phyloP scores from a whole-genome alignment of 2,113 vertebrate species.

The Furnarius figulus region DNA sequence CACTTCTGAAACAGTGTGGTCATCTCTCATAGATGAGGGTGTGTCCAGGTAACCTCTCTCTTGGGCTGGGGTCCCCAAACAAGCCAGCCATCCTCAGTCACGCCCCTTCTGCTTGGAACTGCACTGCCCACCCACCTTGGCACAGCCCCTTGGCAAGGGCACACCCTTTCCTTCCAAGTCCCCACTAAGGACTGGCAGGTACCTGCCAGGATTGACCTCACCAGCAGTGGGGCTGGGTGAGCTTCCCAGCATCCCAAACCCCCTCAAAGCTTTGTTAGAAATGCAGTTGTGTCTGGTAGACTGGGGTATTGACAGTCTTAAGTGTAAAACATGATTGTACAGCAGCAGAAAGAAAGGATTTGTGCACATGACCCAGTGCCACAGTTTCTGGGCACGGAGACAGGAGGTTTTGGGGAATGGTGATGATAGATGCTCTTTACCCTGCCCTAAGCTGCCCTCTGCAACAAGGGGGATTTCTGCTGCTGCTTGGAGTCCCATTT shows the following conservation, averaged over 20 bases:
- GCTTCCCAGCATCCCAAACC: neutral
- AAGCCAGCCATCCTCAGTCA: fast-evolving
- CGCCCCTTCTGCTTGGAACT: neutral
- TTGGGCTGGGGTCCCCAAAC: neutral
- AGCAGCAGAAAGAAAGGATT: neutral
- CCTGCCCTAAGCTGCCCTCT: neutral
- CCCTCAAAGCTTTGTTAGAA: neutral
- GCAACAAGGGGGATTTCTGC: neutral
- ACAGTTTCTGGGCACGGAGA: neutral
- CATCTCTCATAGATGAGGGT: neutral
- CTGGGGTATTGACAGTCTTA: neutral
- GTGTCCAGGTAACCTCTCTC: neutral
- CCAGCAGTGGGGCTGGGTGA: neutral
- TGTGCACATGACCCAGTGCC: fast-evolving
- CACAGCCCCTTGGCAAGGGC: neutral
- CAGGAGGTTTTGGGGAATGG: neutral
- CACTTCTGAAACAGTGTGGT: fast-evolving
- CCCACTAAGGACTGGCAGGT: too few relatives aligned
- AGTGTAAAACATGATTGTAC: too few relatives aligned
- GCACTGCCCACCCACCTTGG: fast-evolving
- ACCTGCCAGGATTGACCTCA: neutral
- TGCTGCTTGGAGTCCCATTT: neutral
- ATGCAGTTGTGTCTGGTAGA: neutral
- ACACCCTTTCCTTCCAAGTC: too few relatives aligned
- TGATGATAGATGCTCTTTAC: neutral